Conservation (phyloP, 2,888 invertebrate species). For the Rhagophthalmus giganteus region DNA sequence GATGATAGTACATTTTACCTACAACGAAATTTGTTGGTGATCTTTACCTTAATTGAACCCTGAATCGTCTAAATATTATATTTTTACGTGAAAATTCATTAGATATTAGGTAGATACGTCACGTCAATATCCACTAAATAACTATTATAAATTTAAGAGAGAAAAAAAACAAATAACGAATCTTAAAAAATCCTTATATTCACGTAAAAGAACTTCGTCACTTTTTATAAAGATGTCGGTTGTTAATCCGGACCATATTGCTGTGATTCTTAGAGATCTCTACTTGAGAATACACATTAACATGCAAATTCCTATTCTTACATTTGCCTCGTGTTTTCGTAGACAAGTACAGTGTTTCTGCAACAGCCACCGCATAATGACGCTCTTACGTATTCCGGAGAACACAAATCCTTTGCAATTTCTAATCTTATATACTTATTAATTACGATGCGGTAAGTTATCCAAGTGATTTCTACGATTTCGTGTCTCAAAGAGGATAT, state of each 20-base stretch:
- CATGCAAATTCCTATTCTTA: conserved; percentile 56
- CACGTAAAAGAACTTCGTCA: no score
- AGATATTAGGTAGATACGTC: no score
- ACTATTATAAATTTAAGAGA: no score
- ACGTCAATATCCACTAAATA: no score
- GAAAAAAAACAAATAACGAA: no score
- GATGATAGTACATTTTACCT: not conserved
- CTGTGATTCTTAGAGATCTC: conserved; percentile 44
- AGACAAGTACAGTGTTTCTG: conserved; percentile 51
- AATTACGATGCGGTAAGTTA: no score
- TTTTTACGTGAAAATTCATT: no score
- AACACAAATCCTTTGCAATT: conserved; percentile 9
- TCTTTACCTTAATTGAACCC: not conserved
- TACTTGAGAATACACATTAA: conserved; percentile 52
- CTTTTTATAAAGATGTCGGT: conserved; percentile 12
- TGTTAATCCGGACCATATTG: conserved; percentile 45
- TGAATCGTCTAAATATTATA: no score
- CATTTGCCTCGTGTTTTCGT: conserved; percentile 53
- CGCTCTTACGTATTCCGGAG: conserved; percentile 41
- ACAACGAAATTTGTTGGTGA: not conserved
- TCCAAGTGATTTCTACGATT: no score
- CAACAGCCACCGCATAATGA: conserved; percentile 43
- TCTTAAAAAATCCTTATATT: no score
- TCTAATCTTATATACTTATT: not conserved
- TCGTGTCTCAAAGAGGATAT: no score